Conservation (phyloP, 2,888 invertebrate species). For the Lordiphosa andalusiaca region DNA sequence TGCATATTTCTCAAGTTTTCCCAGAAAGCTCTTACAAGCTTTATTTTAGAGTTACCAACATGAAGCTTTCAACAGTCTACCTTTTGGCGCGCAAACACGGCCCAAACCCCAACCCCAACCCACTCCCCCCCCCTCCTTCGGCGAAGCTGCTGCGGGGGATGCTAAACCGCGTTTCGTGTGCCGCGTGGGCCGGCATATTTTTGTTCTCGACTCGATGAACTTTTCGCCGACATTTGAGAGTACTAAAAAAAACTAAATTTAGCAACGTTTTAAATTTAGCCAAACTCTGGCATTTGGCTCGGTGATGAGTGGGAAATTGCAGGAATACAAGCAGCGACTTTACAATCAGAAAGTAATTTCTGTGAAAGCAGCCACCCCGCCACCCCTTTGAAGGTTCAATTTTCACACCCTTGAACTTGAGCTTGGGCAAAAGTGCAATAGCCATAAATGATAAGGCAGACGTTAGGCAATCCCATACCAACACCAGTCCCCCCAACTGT, state of each 20-base stretch:
- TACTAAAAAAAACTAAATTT: constrained; percentile 34
- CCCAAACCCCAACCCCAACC: too few relatives aligned
- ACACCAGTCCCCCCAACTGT: too few relatives aligned
- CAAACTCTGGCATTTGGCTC: neutral
- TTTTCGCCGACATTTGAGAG: constrained; percentile 39
- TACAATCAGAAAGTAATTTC: neutral
- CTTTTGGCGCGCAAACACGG: too few relatives aligned
- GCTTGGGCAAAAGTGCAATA: neutral
- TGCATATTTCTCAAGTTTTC: too few relatives aligned
- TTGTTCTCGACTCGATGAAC: constrained; percentile 15
- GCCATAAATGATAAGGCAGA: too few relatives aligned
- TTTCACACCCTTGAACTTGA: constrained; percentile 2
- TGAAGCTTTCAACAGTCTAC: too few relatives aligned
- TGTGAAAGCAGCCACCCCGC: neutral
- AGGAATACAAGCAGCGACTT: too few relatives aligned
- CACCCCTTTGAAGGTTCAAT: neutral
- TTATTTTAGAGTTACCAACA: too few relatives aligned
- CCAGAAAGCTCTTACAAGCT: too few relatives aligned
- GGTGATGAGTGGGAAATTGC: too few relatives aligned
- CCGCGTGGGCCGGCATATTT: constrained; percentile 36
- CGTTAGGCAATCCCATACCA: too few relatives aligned
- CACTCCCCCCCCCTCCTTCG: too few relatives aligned
- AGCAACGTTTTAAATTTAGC: constrained; percentile 18
- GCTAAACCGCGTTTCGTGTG: constrained; percentile 23
- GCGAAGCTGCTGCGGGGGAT: neutral